phyloP scores from a whole-genome alignment of 35 echinoderm and acorn worm genomes.

The Apostichopus japonicus region DNA sequence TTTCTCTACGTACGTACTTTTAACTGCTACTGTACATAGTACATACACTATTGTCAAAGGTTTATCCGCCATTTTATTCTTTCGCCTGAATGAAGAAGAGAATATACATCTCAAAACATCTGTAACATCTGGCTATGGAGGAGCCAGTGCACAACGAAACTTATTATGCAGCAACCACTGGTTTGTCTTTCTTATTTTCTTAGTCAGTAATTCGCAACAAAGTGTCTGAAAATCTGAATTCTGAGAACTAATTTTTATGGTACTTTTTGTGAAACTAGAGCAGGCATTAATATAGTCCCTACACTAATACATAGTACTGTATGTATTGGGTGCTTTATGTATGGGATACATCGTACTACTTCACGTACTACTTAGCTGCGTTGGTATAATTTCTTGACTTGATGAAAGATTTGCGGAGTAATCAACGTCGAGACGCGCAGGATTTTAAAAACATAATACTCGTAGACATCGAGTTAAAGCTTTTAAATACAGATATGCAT shows the following conservation, averaged over 20 bases:
- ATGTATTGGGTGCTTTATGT: background rate
- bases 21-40: background rate
- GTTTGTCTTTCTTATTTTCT: slow-evolving; percentile 18
- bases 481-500: background rate
- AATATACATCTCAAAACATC: slow-evolving; percentile 19
- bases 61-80: slow-evolving; percentile 48
- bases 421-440: slow-evolving; percentile 14
- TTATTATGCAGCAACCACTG: slow-evolving; percentile 45
- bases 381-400: background rate
- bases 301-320: background rate
- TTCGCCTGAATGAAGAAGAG: slow-evolving; percentile 17
- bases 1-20: no score
- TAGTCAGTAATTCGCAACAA: background rate
- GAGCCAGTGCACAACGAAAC: slow-evolving; percentile 47
- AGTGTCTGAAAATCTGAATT: background rate
- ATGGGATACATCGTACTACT: background rate
- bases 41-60: background rate
- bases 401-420: slow-evolving; percentile 24
- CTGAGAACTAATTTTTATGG: slow-evolving; percentile 40
- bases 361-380: background rate
- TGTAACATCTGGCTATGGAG: slow-evolving; percentile 14
- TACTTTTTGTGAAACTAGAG: background rate
- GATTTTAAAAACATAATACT: slow-evolving; percentile 19
- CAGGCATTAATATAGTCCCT: slow-evolving; percentile 30
- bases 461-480: background rate